Percentiles rank a stretch among this genome's conserved stretches.
Evolutionary conservation across 2,888 invertebrate genomes (phyloP).

Genomic region (Sinodicranocentrus sp.): DNA sequence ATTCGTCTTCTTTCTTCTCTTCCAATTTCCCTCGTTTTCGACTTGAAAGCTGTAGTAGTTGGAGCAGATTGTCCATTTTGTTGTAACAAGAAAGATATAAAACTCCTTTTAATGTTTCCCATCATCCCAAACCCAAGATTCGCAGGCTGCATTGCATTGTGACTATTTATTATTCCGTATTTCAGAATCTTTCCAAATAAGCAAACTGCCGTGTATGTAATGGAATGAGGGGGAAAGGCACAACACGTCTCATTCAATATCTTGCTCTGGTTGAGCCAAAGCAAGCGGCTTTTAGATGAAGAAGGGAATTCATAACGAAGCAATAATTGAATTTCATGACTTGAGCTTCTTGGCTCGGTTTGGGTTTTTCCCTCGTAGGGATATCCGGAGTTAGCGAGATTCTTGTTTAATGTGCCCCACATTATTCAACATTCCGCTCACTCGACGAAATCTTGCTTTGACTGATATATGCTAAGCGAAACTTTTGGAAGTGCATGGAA

Average conservation of each 20-base stretch:
- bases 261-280: neutral
- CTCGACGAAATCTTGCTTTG: constrained; percentile 17
- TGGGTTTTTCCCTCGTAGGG: constrained; percentile 8
- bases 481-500: too few species aligned
- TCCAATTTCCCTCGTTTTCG: neutral
- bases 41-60: neutral
- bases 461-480: constrained; percentile 14
- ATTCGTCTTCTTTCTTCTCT: neutral
- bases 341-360: constrained; percentile 37
- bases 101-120: constrained; percentile 52
- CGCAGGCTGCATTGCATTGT: constrained; percentile 13
- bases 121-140: constrained; percentile 26
- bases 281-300: constrained; percentile 48
- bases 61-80: constrained; percentile 62
- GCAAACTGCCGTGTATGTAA: neutral
- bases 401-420: constrained; percentile 54
- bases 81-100: constrained; percentile 61
- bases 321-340: constrained; percentile 68
- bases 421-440: constrained; percentile 53
- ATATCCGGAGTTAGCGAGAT: constrained; percentile 36
- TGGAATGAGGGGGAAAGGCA: neutral
- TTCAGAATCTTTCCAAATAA: constrained; percentile 33
- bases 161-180: constrained; percentile 42
- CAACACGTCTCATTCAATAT: constrained; percentile 5
- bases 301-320: constrained; percentile 67